These are phyloP conservation scores for Pholis gunnellus DNA, from an alignment of 2,113 vertebrate species.

Conservation along the genomic window DNA sequence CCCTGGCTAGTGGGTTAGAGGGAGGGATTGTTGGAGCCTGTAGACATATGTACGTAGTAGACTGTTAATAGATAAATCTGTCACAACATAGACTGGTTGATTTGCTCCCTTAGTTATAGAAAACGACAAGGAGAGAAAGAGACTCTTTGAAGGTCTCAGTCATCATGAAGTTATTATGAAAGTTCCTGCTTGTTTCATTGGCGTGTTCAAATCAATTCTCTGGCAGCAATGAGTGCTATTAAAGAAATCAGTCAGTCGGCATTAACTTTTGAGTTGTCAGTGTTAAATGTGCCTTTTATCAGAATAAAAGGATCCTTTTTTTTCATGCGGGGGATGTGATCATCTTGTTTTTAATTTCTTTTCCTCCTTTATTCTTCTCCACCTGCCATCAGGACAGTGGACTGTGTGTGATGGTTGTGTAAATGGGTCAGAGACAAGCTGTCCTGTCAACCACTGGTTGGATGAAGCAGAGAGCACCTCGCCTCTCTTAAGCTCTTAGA, in stretches of 20 bases:
- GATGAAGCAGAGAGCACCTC: conserved; percentile 52
- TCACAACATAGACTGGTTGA: neutral
- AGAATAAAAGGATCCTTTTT: neutral
- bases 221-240: conserved; percentile 6
- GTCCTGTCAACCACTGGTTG: conserved; percentile 36
- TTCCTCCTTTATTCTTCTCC: conserved; percentile 6
- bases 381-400: conserved; percentile 14
- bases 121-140: conserved; percentile 22
- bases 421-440: conserved; percentile 78
- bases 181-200: conserved; percentile 17
- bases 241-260: neutral
- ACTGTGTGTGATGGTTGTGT: conserved; percentile 48
- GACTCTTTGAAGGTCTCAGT: neutral
- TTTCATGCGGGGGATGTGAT: neutral
- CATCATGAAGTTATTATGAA: conserved; percentile 40
- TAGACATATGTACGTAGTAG: neutral
- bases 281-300: conserved; percentile 4
- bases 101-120: neutral
- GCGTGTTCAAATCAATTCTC: conserved; percentile 33
- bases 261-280: neutral
- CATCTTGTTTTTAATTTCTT: neutral
- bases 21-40: neutral
- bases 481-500: conserved; percentile 43
- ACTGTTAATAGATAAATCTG: neutral
- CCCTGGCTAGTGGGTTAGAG: neutral